These are phyloP conservation scores for Drosophila prostipennis DNA, from an alignment of 2,888 invertebrate species.

Conservation along the genomic window DNA sequence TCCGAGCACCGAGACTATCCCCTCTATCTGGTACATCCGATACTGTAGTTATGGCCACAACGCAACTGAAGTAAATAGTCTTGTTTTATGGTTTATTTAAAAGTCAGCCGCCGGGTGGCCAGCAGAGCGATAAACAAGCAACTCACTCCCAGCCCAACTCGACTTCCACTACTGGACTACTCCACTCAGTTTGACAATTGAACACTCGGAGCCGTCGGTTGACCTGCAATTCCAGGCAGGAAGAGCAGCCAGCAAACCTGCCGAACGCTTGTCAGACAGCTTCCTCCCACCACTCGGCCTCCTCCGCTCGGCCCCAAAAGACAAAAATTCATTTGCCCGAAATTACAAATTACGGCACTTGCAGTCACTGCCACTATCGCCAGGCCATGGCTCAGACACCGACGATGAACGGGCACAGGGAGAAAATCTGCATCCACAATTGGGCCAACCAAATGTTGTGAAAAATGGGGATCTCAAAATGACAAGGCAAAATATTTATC, in stretches of 20 bases:
- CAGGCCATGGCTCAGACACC: constrained; percentile 16
- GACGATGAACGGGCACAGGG: constrained; percentile 16
- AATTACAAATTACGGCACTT: constrained; percentile 80
- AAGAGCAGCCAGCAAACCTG: constrained; percentile 53
- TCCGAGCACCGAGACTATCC: constrained; percentile 1
- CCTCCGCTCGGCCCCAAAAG: constrained; percentile 45
- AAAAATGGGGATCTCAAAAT: not conserved
- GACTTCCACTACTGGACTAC: constrained; percentile 8
- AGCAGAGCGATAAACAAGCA: constrained; percentile 48
- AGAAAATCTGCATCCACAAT: constrained; percentile 3
- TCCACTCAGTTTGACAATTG: constrained; percentile 63
- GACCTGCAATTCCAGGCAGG: constrained; percentile 50
- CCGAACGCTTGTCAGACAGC: constrained; percentile 61
- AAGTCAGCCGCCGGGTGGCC: constrained; percentile 53
- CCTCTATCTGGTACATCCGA: constrained; percentile 18
- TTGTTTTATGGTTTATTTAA: constrained; percentile 79
- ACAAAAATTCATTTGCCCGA: constrained; percentile 78
- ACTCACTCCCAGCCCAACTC: constrained; percentile 19
- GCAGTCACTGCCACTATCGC: constrained; percentile 53
- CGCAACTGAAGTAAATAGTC: constrained; percentile 79
- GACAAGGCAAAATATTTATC: too few species aligned
- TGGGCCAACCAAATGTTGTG: not conserved
- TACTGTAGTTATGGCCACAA: constrained; percentile 65
- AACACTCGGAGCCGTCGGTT: constrained; percentile 49
- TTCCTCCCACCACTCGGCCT: not conserved